These are phyloP conservation scores for Tyto alba DNA, from an alignment of 2,113 vertebrate genomes.

Conservation along the genomic window DNA sequence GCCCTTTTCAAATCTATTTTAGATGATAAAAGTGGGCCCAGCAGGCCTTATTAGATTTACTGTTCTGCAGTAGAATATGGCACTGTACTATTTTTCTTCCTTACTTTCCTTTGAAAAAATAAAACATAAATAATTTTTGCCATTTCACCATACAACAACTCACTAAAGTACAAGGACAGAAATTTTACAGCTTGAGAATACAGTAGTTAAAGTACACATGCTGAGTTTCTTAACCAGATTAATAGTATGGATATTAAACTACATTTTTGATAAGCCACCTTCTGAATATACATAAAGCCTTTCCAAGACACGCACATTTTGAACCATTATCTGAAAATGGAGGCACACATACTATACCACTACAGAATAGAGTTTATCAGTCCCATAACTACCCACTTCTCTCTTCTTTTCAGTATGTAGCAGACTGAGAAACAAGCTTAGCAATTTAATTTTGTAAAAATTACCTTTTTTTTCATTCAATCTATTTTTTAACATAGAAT, in stretches of 20 bases:
- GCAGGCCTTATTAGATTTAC: slow-evolving; percentile 55
- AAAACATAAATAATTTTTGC: neutral
- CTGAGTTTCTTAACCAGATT: neutral
- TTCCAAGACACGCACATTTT: neutral
- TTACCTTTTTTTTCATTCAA: neutral
- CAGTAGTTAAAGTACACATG: neutral
- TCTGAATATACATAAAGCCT: neutral
- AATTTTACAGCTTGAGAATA: neutral
- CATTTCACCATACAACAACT: neutral
- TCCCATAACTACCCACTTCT: neutral
- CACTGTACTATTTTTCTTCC: neutral
- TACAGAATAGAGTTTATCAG: neutral
- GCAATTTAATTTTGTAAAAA: neutral
- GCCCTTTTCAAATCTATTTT: slow-evolving; percentile 54
- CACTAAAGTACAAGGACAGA: neutral
- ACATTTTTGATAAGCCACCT: neutral
- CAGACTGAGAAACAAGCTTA: neutral
- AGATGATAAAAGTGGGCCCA: slow-evolving; percentile 40
- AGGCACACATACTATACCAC: neutral
- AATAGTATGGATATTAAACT: neutral
- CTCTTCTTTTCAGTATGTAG: neutral
- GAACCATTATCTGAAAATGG: neutral
- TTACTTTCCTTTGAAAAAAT: slow-evolving; percentile 30
- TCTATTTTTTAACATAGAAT: neutral
- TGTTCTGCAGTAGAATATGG: neutral